Evolutionary conservation across 2,113 vertebrate genomes (phyloP).

Genomic region (Boulengerochromis microlepis): DNA sequence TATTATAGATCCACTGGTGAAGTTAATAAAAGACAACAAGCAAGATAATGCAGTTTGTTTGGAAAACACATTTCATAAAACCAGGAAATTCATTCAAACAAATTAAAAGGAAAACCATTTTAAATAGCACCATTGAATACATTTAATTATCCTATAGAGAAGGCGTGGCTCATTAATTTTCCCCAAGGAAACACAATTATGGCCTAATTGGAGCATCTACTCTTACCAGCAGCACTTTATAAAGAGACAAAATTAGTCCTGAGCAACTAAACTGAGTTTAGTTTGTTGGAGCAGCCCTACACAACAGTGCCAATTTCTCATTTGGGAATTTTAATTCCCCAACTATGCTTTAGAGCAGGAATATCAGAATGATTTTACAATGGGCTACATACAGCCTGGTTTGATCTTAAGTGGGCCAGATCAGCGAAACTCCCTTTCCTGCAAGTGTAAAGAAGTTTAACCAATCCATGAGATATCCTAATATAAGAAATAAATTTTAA

Average conservation of each 20-base stretch:
- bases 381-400: background rate
- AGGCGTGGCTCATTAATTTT: accelerated
- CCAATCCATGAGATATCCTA: background rate
- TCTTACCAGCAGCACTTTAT: background rate
- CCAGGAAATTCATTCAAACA: background rate
- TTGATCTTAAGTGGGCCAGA: background rate
- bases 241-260: background rate
- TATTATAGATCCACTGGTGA: background rate
- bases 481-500: background rate
- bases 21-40: background rate
- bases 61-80: background rate
- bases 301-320: background rate
- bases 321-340: background rate
- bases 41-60: background rate
- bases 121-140: background rate
- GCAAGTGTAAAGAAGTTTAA: background rate
- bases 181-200: background rate
- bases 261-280: background rate
- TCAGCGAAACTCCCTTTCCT: accelerated
- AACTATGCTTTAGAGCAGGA: background rate
- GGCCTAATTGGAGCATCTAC: background rate
- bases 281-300: background rate
- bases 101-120: background rate
- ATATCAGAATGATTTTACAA: background rate
- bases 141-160: background rate